Percentiles rank a stretch among this genome's conserved stretches.
phyloP scores from a whole-genome alignment of 2,113 vertebrate genomes.

The Chrysemys picta region DNA sequence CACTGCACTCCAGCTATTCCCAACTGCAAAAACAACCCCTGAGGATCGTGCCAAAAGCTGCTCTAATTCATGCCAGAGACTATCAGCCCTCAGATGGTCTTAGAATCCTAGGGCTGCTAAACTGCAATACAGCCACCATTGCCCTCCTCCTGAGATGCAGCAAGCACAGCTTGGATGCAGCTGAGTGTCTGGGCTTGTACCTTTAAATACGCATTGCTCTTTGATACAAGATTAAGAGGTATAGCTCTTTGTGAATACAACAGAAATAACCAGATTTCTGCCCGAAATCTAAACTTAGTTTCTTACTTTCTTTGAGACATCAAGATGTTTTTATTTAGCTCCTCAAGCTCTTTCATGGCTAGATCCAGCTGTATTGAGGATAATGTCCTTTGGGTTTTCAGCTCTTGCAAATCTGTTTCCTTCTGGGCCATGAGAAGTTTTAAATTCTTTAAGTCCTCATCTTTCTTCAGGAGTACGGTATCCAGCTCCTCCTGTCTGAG shows the following conservation, averaged over 20 bases:
- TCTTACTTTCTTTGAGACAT: not conserved
- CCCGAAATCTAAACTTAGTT: not conserved
- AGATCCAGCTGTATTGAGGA: not conserved
- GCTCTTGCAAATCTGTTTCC: not conserved
- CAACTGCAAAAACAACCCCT: not conserved
- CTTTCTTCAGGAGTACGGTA: not conserved
- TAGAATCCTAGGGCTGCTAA: not conserved
- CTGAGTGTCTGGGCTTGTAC: not conserved
- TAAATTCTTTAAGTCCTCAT: not conserved
- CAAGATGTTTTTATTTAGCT: not conserved
- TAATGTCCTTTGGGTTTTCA: not conserved
- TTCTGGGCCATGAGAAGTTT: not conserved
- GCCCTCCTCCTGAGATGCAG: not conserved
- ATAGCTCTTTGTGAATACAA: not conserved
- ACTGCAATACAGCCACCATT: not conserved
- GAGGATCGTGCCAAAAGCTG: not conserved
- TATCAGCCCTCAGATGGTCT: not conserved
- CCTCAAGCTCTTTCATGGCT: not conserved
- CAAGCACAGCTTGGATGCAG: fast-evolving
- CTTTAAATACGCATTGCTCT: fast-evolving
- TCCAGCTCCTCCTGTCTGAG: not conserved
- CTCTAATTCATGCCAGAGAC: not conserved
- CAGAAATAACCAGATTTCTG: not conserved
- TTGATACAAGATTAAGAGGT: not conserved
- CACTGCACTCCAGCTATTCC: not conserved